Percentiles rank a stretch among this genome's conserved stretches.
Conservation (phyloP, 2,888 invertebrate species). For the Bhutanitis thaidina region DNA sequence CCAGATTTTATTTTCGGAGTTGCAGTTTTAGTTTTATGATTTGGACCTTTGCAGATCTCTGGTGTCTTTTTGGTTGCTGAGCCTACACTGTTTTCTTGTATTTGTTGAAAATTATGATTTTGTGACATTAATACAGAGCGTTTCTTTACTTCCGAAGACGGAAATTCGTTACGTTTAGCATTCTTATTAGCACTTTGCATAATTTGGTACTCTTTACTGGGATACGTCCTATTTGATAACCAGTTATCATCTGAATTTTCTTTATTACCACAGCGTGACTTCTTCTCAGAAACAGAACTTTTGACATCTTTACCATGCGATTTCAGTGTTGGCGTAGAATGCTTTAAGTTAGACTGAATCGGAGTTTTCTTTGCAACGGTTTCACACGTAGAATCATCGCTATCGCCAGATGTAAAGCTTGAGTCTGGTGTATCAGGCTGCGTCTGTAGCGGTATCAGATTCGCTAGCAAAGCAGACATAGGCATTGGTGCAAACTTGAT, state of each 20-base stretch:
- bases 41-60: conserved; percentile 39
- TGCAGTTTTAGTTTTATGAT: conserved; percentile 46
- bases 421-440: conserved; percentile 46
- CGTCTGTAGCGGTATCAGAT: conserved; percentile 54
- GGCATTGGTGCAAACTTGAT: conserved; percentile 70
- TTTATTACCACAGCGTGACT: conserved; percentile 42
- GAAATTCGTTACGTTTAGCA: conserved; percentile 24
- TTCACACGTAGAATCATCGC: conserved; percentile 53
- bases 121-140: conserved; percentile 43
- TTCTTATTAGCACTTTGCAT: conserved; percentile 34
- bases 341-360: conserved; percentile 37
- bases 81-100: conserved; percentile 26
- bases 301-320: conserved; percentile 39
- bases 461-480: conserved; percentile 65
- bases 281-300: conserved; percentile 52
- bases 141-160: conserved; percentile 42
- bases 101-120: conserved; percentile 33
- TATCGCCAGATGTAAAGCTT: conserved; percentile 58
- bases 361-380: conserved; percentile 44
- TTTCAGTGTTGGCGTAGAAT: conserved; percentile 47
- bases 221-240: conserved; percentile 41
- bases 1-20: conserved; percentile 66
- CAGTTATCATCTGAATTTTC: conserved; percentile 46
- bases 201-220: conserved; percentile 39
- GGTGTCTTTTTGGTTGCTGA: conserved; percentile 49